Evolutionary conservation across 2,113 vertebrate species (phyloP).

Genomic region (Carollia perspicillata): DNA sequence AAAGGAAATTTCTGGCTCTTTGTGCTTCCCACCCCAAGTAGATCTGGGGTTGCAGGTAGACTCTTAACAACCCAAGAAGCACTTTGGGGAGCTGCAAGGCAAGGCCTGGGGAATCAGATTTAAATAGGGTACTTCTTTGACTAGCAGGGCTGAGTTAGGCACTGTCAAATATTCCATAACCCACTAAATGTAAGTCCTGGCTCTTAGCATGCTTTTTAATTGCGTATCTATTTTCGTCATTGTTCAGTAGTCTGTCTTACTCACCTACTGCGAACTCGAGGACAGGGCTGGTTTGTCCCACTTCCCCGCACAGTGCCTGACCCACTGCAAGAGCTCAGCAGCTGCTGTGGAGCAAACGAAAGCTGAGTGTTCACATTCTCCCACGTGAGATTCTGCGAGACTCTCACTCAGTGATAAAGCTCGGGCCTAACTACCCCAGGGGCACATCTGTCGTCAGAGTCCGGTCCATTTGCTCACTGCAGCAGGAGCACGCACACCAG

Average conservation of each 20-base stretch:
- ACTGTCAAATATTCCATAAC: background rate
- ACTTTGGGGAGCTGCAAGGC: background rate
- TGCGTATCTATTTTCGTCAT: background rate
- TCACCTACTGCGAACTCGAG: background rate
- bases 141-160: background rate
- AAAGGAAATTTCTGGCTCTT: background rate
- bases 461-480: background rate
- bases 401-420: background rate
- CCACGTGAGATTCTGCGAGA: background rate
- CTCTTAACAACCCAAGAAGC: background rate
- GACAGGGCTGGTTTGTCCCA: background rate
- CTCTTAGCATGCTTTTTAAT: background rate
- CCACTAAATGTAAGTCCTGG: background rate
- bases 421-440: background rate
- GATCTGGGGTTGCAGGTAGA: background rate
- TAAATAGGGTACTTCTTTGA: background rate
- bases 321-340: background rate
- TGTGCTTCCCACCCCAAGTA: background rate
- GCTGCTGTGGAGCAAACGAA: background rate
- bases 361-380: background rate
- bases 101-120: background rate
- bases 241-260: background rate
- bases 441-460: background rate
- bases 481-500: background rate
- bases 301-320: background rate